Conservation (phyloP, 2,888 invertebrate genomes). For the Lasioglossum marginatum region DNA sequence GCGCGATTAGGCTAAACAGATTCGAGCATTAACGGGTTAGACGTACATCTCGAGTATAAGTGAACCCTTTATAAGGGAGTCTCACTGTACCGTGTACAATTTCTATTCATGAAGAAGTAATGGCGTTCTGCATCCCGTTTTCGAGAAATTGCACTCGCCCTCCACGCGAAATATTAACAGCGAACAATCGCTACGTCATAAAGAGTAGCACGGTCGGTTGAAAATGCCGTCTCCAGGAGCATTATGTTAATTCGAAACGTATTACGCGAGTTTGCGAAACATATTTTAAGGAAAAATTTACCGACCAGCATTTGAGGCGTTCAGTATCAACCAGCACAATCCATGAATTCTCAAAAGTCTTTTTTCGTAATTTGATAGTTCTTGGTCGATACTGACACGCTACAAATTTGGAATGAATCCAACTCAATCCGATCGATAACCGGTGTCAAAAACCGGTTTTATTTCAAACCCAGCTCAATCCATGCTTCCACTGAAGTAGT, state of each 20-base stretch:
- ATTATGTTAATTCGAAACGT: background rate
- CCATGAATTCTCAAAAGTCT: no score
- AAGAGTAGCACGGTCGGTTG: background rate
- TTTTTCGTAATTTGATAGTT: no score
- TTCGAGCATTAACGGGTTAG: conserved; percentile 31
- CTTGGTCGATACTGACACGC: no score
- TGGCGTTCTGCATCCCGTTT: background rate
- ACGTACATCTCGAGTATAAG: conserved; percentile 31
- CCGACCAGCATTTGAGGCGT: background rate
- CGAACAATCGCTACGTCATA: background rate
- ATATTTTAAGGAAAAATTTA: background rate
- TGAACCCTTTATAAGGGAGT: conserved; percentile 18
- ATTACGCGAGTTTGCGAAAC: background rate
- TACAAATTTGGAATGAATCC: no score
- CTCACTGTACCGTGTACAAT: conserved; percentile 19
- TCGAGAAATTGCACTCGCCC: conserved; percentile 1
- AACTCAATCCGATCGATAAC: no score
- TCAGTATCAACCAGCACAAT: no score
- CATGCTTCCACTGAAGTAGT: no score
- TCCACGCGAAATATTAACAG: background rate
- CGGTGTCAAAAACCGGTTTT: no score
- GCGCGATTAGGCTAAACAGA: conserved; percentile 32
- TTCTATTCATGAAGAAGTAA: conserved; percentile 36
- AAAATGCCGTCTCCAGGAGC: background rate
- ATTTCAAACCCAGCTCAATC: no score